phyloP scores from a whole-genome alignment of 2,888 invertebrate genomes.

The Malthinus seriepunctatus region DNA sequence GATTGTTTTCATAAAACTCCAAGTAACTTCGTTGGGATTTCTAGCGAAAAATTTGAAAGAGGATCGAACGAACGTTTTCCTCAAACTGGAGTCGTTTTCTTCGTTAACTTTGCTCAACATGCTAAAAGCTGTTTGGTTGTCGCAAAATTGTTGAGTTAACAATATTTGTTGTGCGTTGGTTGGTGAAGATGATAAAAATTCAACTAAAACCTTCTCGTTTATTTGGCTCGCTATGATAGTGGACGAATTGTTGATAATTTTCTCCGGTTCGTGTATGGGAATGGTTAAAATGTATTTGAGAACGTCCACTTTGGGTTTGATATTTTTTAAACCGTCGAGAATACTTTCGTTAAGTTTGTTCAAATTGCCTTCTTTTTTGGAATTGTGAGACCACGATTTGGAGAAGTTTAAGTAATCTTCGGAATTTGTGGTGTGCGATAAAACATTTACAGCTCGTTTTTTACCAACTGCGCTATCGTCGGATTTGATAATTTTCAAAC shows the following conservation, averaged over 20 bases:
- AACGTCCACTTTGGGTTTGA: background rate
- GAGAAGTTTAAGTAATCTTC: background rate
- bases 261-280: conserved; percentile 10
- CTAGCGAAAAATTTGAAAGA: conserved; percentile 10
- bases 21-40: conserved; percentile 7
- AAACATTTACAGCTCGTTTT: background rate
- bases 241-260: too few species aligned
- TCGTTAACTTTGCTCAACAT: background rate
- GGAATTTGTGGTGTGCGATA: background rate
- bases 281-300: conserved; percentile 11
- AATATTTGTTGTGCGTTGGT: too few species aligned
- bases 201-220: too few species aligned
- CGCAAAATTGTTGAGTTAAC: background rate
- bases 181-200: too few species aligned
- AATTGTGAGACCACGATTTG: background rate
- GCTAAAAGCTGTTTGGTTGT: background rate
- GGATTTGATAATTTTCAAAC: background rate
- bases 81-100: background rate
- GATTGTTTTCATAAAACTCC: conserved; percentile 3
- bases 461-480: background rate
- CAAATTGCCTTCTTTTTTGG: background rate
- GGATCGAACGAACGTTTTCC: conserved; percentile 2
- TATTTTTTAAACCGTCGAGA: background rate
- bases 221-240: too few species aligned
- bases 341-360: background rate